phyloP scores from a whole-genome alignment of 2,113 vertebrate genomes.

The Mobula birostris region DNA sequence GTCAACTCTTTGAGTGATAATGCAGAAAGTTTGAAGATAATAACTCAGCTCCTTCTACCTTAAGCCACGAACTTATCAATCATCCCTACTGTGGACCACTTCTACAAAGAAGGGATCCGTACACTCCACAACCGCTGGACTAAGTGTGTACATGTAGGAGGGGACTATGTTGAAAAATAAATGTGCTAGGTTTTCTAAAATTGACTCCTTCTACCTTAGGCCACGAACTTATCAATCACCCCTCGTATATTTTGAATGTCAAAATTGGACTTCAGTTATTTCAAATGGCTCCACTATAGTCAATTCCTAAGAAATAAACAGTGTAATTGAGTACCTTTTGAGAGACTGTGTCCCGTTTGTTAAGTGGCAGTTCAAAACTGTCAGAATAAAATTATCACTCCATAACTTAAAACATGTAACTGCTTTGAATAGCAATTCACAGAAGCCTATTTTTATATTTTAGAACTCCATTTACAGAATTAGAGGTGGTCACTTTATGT shows the following conservation, averaged over 20 bases:
- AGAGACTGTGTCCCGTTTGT: neutral
- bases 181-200: no score
- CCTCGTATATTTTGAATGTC: neutral
- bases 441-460: conserved; percentile 7
- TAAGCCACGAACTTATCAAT: no score
- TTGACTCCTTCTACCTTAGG: no score
- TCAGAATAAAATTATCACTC: neutral
- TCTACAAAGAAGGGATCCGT: no score
- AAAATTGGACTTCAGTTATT: neutral
- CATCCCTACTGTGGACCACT: no score
- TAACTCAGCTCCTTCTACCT: no score
- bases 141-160: no score
- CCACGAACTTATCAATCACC: no score
- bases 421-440: conserved; percentile 1
- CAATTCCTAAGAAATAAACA: neutral
- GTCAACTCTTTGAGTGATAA: no score
- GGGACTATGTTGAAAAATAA: no score
- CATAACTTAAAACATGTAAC: neutral
- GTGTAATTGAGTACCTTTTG: neutral
- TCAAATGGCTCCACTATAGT: neutral
- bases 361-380: conserved; percentile 23
- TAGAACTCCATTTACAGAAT: neutral
- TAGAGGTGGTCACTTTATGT: neutral
- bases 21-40: no score
- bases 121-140: no score